Percentiles rank a stretch among this genome's conserved stretches.
phyloP scores from a whole-genome alignment of 2,113 vertebrate species.

The Dascyllus trimaculatus region DNA sequence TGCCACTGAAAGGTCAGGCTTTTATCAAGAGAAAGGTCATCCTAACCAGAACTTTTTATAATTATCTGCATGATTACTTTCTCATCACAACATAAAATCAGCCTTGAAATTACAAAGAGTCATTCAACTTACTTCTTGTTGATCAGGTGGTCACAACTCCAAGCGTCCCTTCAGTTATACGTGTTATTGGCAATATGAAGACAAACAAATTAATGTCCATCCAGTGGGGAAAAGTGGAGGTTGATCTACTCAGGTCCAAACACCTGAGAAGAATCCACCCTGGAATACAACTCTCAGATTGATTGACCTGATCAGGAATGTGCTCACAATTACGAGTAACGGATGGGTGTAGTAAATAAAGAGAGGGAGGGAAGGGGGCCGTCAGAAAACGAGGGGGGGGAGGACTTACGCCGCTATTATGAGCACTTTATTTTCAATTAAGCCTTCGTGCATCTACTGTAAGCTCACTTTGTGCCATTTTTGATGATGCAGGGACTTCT shows the following conservation, averaged over 20 bases:
- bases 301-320: slow-evolving; percentile 65
- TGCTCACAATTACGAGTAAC: slow-evolving; percentile 60
- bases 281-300: slow-evolving; percentile 51
- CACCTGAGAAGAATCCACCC: slow-evolving; percentile 16
- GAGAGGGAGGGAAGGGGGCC: slow-evolving; percentile 31
- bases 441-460: slow-evolving; percentile 56
- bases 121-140: slow-evolving; percentile 70
- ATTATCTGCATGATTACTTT: not conserved
- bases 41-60: no score
- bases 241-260: slow-evolving; percentile 16
- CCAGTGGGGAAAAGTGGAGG: not conserved
- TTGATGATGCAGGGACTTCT: slow-evolving; percentile 82
- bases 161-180: slow-evolving; percentile 7
- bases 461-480: slow-evolving; percentile 75
- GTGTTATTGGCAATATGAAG: not conserved
- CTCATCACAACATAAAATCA: no score
- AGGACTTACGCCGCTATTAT: slow-evolving; percentile 61
- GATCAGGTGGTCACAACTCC: slow-evolving; percentile 20
- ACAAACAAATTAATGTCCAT: slow-evolving; percentile 15
- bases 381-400: slow-evolving; percentile 27
- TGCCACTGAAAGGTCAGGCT: no score
- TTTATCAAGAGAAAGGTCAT: no score
- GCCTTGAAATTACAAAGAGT: not conserved
- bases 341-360: slow-evolving; percentile 59
- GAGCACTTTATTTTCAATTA: slow-evolving; percentile 84